A percentile compares a stretch with the other conserved stretches of the same genome.
These are phyloP conservation scores for Gryllus bimaculatus DNA, from an alignment of 1,140 invertebrate genomes.

Conservation along the genomic window DNA sequence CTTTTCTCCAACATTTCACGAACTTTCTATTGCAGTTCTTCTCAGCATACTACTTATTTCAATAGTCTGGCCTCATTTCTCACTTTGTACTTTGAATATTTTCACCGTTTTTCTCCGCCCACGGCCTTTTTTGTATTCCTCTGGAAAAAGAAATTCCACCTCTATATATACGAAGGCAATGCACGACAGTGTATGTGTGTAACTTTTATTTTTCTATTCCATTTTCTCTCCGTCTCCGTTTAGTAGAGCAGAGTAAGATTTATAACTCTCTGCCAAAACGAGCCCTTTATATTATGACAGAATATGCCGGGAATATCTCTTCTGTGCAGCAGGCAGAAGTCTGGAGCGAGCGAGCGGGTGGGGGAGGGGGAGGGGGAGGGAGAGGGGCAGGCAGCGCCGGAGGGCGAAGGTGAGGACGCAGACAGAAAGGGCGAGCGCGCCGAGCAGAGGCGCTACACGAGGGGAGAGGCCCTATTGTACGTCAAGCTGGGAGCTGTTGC, in stretches of 20 bases:
- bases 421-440: neutral
- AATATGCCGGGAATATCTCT: conserved; percentile 4
- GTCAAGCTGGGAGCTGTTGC: neutral
- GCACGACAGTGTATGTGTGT: neutral
- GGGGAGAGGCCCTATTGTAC: neutral
- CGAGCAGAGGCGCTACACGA: neutral
- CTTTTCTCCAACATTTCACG: neutral
- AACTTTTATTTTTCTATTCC: conserved; percentile 6
- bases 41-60: neutral
- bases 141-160: neutral
- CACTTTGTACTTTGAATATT: conserved; percentile 1
- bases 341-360: neutral
- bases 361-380: too few species aligned
- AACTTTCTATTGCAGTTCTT: neutral
- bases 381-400: neutral
- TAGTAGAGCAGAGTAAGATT: conserved; percentile 4
- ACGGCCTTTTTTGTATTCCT: neutral
- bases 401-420: conserved; percentile 2
- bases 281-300: conserved; percentile 4
- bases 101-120: neutral
- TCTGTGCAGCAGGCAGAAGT: conserved; percentile 2
- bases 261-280: conserved; percentile 4
- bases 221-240: conserved; percentile 3
- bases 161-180: neutral
- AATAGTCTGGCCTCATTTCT: conserved; percentile 1